A percentile compares a stretch with the other conserved stretches of the same genome.
Conservation (phyloP, 2,888 invertebrate genomes). For the Portevinia maculata region DNA sequence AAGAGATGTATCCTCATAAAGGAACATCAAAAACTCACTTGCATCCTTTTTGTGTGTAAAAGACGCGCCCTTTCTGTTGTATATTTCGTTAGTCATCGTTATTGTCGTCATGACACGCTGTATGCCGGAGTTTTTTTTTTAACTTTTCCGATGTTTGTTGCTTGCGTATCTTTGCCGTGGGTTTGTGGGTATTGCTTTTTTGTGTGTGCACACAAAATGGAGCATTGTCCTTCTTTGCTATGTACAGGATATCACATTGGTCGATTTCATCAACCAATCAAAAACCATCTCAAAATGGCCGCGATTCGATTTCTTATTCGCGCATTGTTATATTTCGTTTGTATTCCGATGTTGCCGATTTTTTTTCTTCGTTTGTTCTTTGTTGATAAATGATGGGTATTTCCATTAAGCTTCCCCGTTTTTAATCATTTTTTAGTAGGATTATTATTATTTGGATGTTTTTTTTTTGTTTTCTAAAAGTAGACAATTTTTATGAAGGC, state of each 20-base stretch:
- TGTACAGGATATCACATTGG: constrained; percentile 82
- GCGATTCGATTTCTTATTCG: constrained; percentile 77
- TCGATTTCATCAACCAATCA: constrained; percentile 83
- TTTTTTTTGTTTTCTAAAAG: neutral
- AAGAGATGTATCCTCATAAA: constrained; percentile 60
- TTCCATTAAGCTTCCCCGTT: constrained; percentile 23
- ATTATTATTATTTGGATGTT: constrained; percentile 31
- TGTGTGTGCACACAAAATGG: constrained; percentile 79
- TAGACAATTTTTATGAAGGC: neutral
- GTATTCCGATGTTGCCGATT: constrained; percentile 60
- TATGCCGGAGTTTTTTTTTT: constrained; percentile 34
- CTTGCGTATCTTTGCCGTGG: constrained; percentile 51
- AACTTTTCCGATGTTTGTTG: constrained; percentile 60
- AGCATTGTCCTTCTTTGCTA: constrained; percentile 79
- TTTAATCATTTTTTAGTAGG: constrained; percentile 19
- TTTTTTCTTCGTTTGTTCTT: constrained; percentile 34
- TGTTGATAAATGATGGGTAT: constrained; percentile 27
- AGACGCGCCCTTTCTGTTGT: constrained; percentile 60
- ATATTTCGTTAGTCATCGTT: constrained; percentile 46
- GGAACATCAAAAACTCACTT: constrained; percentile 62
- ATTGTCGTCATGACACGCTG: constrained; percentile 49
- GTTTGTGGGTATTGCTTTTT: constrained; percentile 58
- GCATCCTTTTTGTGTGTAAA: constrained; percentile 58
- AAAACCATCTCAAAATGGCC: constrained; percentile 83
- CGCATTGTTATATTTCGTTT: constrained; percentile 70